phyloP scores from a whole-genome alignment of 2,797 vertebrate species.

The Petrocephalus schoutedeni region DNA sequence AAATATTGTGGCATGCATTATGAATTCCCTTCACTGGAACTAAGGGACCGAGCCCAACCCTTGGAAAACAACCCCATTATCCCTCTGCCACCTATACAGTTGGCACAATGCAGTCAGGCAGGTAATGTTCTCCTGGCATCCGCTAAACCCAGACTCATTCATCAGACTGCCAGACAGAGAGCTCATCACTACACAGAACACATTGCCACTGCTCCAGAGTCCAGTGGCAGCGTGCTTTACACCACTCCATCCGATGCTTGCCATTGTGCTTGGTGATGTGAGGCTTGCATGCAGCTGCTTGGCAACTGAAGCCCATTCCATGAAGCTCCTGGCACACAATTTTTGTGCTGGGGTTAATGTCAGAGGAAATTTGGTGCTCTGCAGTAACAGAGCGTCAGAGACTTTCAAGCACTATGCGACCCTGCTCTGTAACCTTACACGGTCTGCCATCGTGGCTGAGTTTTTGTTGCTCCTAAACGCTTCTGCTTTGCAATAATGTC shows the following conservation, averaged over 20 bases:
- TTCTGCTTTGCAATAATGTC: not conserved
- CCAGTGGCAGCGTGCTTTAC: not conserved
- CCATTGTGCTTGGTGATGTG: not conserved
- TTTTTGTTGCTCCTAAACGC: not conserved
- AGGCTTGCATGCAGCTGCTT: not conserved
- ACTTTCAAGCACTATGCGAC: not conserved
- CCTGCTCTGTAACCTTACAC: not conserved
- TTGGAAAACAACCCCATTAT: not conserved
- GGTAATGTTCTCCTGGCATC: not conserved
- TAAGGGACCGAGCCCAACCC: not conserved
- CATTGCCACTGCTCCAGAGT: not conserved
- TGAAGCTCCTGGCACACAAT: not conserved
- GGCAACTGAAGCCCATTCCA: not conserved
- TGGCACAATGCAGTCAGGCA: not conserved
- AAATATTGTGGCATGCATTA: not conserved
- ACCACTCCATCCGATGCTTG: not conserved
- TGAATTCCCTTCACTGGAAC: not conserved
- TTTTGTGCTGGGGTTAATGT: not conserved
- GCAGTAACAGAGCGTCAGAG: not conserved
- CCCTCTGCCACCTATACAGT: not conserved
- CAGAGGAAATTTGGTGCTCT: not conserved
- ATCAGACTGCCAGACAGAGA: not conserved
- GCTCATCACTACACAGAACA: not conserved
- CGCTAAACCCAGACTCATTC: not conserved
- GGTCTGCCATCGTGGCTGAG: no score